A percentile compares a stretch with the other conserved stretches of the same genome.
phyloP scores from a whole-genome alignment of 2,797 vertebrate genomes.

The Megaceryle alcyon region DNA sequence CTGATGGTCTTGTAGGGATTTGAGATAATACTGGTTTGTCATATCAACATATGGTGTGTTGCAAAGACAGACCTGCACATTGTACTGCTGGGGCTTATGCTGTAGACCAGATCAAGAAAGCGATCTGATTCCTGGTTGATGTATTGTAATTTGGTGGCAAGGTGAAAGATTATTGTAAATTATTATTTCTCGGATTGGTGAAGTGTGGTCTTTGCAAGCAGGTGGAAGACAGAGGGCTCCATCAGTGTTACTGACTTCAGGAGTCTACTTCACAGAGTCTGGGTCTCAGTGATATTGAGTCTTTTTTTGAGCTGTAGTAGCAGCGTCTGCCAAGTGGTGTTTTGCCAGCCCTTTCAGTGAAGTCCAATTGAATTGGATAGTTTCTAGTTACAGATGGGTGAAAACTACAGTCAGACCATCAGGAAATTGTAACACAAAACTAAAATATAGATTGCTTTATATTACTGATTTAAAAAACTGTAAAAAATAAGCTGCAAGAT shows the following conservation, averaged over 20 bases:
- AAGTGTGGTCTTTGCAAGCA: accelerated
- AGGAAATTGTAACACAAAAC: background rate
- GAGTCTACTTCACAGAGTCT: background rate
- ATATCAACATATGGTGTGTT: accelerated
- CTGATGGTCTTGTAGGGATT: background rate
- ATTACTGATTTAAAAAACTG: background rate
- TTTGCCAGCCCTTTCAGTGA: background rate
- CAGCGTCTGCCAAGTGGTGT: background rate
- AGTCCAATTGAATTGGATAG: background rate
- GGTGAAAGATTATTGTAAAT: background rate
- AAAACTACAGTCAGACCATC: background rate
- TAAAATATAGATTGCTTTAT: background rate
- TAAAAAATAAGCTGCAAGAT: background rate
- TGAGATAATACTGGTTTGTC: background rate
- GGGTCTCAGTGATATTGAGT: background rate
- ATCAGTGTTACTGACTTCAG: background rate
- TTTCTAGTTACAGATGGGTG: background rate
- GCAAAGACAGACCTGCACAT: background rate
- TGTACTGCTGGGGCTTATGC: background rate
- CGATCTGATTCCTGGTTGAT: background rate
- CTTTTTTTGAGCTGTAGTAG: background rate
- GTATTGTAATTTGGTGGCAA: background rate
- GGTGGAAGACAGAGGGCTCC: background rate
- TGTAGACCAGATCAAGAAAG: background rate
- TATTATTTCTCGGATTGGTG: background rate